phyloP scores from a whole-genome alignment of 1,140 invertebrate species.

The Xylocopa sonorina region DNA sequence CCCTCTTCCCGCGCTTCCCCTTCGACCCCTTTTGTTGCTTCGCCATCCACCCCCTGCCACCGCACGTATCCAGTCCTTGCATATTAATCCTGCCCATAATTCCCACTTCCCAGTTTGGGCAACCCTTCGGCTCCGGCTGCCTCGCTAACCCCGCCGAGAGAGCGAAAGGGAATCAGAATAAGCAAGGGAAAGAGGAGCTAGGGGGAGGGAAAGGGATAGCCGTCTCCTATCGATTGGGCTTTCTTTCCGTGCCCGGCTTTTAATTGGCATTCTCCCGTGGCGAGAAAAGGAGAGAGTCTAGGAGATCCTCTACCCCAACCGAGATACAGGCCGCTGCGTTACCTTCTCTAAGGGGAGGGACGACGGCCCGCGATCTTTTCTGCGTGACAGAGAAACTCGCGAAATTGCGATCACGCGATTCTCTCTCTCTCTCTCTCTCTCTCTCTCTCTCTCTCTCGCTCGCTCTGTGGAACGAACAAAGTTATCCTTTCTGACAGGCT shows the following conservation, averaged over 20 bases:
- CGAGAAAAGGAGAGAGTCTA: conserved; percentile 74
- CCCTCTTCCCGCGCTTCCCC: conserved; percentile 75
- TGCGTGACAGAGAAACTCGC: conserved; percentile 44
- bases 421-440: too few relatives aligned
- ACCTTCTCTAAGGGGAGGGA: conserved; percentile 36
- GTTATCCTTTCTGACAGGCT: too few relatives aligned
- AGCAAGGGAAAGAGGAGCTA: conserved; percentile 64
- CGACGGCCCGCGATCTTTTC: conserved; percentile 52
- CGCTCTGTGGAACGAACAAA: too few relatives aligned
- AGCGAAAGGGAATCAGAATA: conserved; percentile 68
- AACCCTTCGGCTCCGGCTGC: conserved; percentile 79
- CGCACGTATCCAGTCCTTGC: conserved; percentile 82
- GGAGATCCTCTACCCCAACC: conserved; percentile 52
- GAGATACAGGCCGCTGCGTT: conserved; percentile 35
- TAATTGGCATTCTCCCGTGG: conserved; percentile 81
- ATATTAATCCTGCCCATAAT: conserved; percentile 83
- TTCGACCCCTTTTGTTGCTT: conserved; percentile 81
- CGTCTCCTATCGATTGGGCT: conserved; percentile 80
- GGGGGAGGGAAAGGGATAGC: conserved; percentile 62
- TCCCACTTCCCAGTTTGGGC: conserved; percentile 82
- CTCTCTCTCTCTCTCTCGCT: too few relatives aligned
- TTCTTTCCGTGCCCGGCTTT: conserved; percentile 80
- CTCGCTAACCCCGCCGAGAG: conserved; percentile 68
- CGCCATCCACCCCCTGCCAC: conserved; percentile 73
- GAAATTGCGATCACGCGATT: conserved; percentile 14